phyloP scores from a whole-genome alignment of 2,113 vertebrate genomes.

The Synodontis membranacea region DNA sequence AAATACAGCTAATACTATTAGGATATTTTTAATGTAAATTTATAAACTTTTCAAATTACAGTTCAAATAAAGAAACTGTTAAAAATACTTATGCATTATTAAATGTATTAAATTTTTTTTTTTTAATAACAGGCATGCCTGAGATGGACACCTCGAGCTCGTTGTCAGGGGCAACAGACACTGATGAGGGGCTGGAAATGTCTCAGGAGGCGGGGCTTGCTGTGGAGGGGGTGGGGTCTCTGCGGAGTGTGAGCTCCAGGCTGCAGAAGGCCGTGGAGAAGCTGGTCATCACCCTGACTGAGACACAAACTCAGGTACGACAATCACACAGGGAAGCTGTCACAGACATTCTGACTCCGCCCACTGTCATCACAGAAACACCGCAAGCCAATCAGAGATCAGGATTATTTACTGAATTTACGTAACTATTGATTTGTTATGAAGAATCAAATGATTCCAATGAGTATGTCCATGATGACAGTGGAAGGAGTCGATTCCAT shows the following conservation, averaged over 20 bases:
- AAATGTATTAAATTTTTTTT: not conserved
- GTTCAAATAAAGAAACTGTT: not conserved
- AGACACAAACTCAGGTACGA: constrained; percentile 85
- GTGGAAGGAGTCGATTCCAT: not conserved
- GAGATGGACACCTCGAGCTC: constrained; percentile 59
- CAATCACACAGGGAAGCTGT: constrained; percentile 27
- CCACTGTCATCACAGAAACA: too few species aligned
- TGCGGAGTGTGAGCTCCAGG: constrained; percentile 81
- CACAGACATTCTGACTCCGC: not conserved
- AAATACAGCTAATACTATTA: not conserved
- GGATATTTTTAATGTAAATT: not conserved
- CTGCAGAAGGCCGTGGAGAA: constrained; percentile 89
- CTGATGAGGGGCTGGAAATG: constrained; percentile 73
- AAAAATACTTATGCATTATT: not conserved
- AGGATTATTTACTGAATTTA: not conserved
- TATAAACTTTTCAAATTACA: not conserved
- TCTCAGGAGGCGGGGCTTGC: constrained; percentile 86
- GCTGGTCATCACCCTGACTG: constrained; percentile 85
- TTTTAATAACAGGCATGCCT: constrained; percentile 59
- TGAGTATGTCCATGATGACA: not conserved
- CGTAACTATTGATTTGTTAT: not conserved
- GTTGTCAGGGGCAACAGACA: constrained; percentile 70
- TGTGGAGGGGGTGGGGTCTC: constrained; percentile 80
- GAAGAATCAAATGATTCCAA: not conserved
- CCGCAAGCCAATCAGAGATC: not conserved